Evolutionary conservation across 2,113 vertebrate species (phyloP).

Genomic region (Rhinopithecus roxellana): DNA sequence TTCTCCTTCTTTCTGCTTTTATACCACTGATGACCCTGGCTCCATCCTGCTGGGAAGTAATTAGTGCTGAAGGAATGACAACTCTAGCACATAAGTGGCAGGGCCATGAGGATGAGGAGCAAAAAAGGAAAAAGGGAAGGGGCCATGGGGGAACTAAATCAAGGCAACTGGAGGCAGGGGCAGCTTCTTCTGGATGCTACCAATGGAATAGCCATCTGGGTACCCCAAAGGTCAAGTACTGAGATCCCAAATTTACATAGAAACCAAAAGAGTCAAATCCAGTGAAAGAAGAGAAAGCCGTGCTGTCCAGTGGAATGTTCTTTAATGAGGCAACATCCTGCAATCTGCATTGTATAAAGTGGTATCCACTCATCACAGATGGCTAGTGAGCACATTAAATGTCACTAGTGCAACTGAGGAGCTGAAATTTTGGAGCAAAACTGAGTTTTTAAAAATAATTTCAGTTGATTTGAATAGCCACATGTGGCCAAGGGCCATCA

Average conservation of each 20-base stretch:
- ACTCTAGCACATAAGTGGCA: background rate
- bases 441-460: background rate
- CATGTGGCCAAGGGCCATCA: background rate
- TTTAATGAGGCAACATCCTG: fast-evolving
- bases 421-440: fast-evolving
- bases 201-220: background rate
- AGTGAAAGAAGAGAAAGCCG: background rate
- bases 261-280: background rate
- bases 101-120: background rate
- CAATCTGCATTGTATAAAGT: fast-evolving
- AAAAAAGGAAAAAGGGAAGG: fast-evolving
- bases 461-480: background rate
- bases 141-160: fast-evolving
- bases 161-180: background rate
- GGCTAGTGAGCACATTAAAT: fast-evolving
- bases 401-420: background rate
- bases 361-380: fast-evolving
- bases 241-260: background rate
- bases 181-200: background rate
- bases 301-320: background rate
- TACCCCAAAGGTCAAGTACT: background rate
- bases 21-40: background rate
- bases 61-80: slow-evolving; percentile 16
- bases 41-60: slow-evolving; percentile 60
- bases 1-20: background rate